Percentiles rank a stretch among this genome's conserved stretches.
Conservation (phyloP, 2,797 vertebrate genomes). For the Enteromius unitaeniatus region DNA sequence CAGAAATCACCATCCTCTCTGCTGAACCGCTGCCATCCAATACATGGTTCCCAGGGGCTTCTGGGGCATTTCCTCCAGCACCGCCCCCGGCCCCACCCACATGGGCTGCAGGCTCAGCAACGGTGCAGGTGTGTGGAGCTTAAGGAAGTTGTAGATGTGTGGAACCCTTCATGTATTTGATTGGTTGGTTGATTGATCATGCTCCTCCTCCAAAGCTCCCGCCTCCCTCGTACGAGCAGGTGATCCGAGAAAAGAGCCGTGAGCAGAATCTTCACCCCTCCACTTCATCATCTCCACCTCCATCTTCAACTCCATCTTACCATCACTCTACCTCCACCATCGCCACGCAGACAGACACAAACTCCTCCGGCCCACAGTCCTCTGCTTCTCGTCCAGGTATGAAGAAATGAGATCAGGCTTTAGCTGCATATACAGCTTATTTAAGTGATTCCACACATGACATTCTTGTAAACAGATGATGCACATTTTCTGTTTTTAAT, state of each 20-base stretch:
- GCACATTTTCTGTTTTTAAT: neutral
- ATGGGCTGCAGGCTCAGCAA: slow-evolving; percentile 80
- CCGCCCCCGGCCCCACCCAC: slow-evolving; percentile 74
- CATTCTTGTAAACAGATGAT: neutral
- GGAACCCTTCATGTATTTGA: neutral
- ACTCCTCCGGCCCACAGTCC: slow-evolving; percentile 68
- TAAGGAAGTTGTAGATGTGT: neutral
- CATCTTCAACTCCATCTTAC: slow-evolving; percentile 62
- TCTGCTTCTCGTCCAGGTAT: slow-evolving; percentile 71
- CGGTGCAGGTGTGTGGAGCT: slow-evolving; percentile 75
- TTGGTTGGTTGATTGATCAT: neutral
- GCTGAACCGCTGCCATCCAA: slow-evolving; percentile 88
- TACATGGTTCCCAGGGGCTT: slow-evolving; percentile 87
- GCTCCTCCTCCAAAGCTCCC: slow-evolving; percentile 74
- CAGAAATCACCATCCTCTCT: slow-evolving; percentile 97
- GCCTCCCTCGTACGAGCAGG: slow-evolving; percentile 97
- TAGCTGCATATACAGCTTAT: neutral
- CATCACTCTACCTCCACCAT: slow-evolving; percentile 81
- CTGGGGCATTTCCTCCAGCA: slow-evolving; percentile 80
- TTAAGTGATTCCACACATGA: neutral
- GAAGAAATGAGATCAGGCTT: neutral
- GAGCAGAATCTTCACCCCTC: slow-evolving; percentile 80
- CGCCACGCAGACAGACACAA: slow-evolving; percentile 92
- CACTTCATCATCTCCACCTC: neutral
- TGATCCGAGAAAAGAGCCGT: slow-evolving; percentile 95